A percentile compares a stretch with the other conserved stretches of the same genome.
Evolutionary conservation across 2,888 invertebrate genomes (phyloP).

Genomic region (Hirudinaria manillensis): DNA sequence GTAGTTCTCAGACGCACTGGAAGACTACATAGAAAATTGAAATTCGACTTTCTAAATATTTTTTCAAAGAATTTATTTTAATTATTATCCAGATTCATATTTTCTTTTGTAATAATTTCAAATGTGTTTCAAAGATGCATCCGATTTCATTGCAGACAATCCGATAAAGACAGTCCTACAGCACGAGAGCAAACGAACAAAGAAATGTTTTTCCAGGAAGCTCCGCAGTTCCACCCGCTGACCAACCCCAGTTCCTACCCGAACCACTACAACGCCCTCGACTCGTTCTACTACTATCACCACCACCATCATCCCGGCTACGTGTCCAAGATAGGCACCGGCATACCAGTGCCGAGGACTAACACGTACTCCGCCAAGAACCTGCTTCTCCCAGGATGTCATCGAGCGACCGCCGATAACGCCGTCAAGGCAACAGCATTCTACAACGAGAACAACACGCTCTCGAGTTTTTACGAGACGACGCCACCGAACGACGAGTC

Average conservation of each 20-base stretch:
- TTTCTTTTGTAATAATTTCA: no score
- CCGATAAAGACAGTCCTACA: no score
- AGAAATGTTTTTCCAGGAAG: conserved; percentile 14
- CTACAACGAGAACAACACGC: neutral
- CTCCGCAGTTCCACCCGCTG: conserved; percentile 2
- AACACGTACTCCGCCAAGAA: neutral
- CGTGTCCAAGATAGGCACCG: neutral
- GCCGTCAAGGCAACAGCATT: neutral
- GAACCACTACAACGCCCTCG: conserved; percentile 5
- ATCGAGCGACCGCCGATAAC: neutral
- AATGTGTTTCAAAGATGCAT: no score
- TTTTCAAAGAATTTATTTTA: no score
- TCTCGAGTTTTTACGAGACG: conserved; percentile 4
- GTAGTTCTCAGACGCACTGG: no score
- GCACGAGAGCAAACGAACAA: no score
- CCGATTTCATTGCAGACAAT: no score
- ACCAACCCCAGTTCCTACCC: no score
- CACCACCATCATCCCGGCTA: conserved; percentile 6
- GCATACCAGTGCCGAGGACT: neutral
- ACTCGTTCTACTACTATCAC: conserved; percentile 1
- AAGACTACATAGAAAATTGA: no score
- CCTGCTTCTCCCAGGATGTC: neutral
- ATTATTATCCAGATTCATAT: no score
- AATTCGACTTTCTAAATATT: no score
- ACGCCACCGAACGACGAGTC: conserved; percentile 7